Base-by-base conservation (phyloP, 2,888 invertebrate genomes). In the Rotaria magnacalcarata region DNA sequence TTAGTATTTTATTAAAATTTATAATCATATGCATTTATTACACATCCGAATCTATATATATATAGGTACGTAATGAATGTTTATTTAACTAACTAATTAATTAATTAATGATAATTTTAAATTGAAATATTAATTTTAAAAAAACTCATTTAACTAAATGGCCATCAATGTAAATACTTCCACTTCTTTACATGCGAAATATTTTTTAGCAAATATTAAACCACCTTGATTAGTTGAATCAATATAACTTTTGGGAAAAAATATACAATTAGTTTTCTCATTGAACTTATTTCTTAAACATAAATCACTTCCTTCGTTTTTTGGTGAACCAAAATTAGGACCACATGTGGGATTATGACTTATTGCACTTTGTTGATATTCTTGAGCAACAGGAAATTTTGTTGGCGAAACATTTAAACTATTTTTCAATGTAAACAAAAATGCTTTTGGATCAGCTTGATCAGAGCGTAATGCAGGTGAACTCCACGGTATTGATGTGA, bases 401-500 rank as follows among this genome's bases (percentile, higher is more conserved):
- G 67, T 67, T 67, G 67, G 67, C 34, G 67, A 14, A 27, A 67
- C 6, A 34, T 67, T 67, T 4, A 67, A 27, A 14, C 14, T 67
- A 67, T 67, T 67, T 34, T 34, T 67, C 16, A 67, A 67, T 14
- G 67, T 67, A 34, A 67, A 67, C 16, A 85, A 34, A 60, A 85
- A 85, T 10, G 85, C 56, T n/a, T 47, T 84, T 16, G 85, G 85
- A 84, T 85, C 85, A 19, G 56, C 47, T 60, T 85, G 80, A 58
- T 85, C 80, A n/a, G 84, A 47, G 34, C 85, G 27, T 27, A 67
- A 27, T 3, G 6, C 60, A 27, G 80, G 27, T 84, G 80, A 84
- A 84, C 85, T 85, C 85, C 85, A 85, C 50, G 80, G 43, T 84
- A 74, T 47, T n/a, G 80, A 58, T 43, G 85, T 85, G 60, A 84